Evolutionary conservation across 2,113 vertebrate species (phyloP).

Genomic region (Agelaius tricolor): DNA sequence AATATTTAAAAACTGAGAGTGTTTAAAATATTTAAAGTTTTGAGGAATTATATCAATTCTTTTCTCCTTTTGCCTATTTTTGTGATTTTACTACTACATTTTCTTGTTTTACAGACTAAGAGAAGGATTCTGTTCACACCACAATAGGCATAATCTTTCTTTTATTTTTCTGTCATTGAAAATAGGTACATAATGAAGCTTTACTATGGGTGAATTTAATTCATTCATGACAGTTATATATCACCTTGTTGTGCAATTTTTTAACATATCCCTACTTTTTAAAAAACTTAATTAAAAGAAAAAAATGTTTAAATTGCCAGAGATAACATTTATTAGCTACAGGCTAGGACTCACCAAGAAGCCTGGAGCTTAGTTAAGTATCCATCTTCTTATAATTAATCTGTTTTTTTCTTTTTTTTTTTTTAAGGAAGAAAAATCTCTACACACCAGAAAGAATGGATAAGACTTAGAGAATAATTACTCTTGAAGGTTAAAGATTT

Average conservation of each 20-base stretch:
- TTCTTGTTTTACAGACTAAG: neutral
- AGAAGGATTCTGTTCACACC: neutral
- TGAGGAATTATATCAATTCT: neutral
- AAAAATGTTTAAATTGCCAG: neutral
- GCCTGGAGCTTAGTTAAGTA: slow-evolving; percentile 19
- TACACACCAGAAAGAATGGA: slow-evolving; percentile 12
- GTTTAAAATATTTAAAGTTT: neutral
- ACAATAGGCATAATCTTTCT: neutral
- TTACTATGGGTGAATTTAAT: neutral
- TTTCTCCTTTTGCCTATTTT: neutral
- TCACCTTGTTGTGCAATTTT: neutral
- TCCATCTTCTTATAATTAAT: slow-evolving; percentile 57
- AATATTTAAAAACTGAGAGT: neutral
- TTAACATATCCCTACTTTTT: neutral
- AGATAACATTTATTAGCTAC: slow-evolving; percentile 38
- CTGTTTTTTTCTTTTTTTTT: neutral
- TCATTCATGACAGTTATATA: neutral
- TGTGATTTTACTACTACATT: neutral
- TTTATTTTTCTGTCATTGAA: neutral
- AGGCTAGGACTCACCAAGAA: neutral
- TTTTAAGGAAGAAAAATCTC: slow-evolving; percentile 15
- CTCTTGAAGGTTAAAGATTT: slow-evolving; percentile 25
- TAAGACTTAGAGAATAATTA: slow-evolving; percentile 32
- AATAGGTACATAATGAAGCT: neutral
- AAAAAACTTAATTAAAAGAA: slow-evolving; percentile 18